Evolutionary conservation across 1,140 invertebrate genomes (phyloP), one percentile per base, ranked within the genome.

Genomic region (Philotrypesis tridentata): DNA sequence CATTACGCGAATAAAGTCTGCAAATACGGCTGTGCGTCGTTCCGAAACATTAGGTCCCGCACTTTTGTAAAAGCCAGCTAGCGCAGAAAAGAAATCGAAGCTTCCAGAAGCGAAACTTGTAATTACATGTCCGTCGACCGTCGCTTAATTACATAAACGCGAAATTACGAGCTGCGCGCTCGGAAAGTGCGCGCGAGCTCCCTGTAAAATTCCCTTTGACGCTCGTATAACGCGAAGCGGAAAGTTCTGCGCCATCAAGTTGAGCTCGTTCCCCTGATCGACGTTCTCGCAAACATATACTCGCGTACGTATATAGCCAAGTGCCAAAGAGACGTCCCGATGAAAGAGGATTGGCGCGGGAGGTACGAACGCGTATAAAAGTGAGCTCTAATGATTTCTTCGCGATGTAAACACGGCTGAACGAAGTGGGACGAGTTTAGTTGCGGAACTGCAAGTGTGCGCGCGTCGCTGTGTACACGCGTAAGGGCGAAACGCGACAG

Each of bases 351-450:
- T 27, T 61, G 40, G 5, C 70, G 48, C 37, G 17, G 17, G 73
- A 55, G 43, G 55, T 33, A 68, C 61, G 73, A 72, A 25, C 74
- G 55, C 70, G 55, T n/a, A n/a, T n/a, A 27, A 70, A 83, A 74
- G 73, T 76, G 9, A 75, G 40, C 71, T 61, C 72, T 81, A 82
- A 82, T 77, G 74, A 82, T 77, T 77, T 73, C 61, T 63, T 79
- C 48, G 73, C 73, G 23, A 27, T 74, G 81, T 63, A 61, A 67
- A 77, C 25, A 65, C 72, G 61, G 1, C 31, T 25, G 21, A 63
- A 82, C 67, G 67, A 82, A 71, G 73, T 63, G 31, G 61, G 76
- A 68, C 23, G 21, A 70, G 48, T 76, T 67, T 75, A 75, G 68
- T 60, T 40, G 6, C 14, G 55, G 60, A 40, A 37, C 3, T 9